phyloP scores from a whole-genome alignment of 2,797 vertebrate genomes.

The Pseudochromis fuscus region DNA sequence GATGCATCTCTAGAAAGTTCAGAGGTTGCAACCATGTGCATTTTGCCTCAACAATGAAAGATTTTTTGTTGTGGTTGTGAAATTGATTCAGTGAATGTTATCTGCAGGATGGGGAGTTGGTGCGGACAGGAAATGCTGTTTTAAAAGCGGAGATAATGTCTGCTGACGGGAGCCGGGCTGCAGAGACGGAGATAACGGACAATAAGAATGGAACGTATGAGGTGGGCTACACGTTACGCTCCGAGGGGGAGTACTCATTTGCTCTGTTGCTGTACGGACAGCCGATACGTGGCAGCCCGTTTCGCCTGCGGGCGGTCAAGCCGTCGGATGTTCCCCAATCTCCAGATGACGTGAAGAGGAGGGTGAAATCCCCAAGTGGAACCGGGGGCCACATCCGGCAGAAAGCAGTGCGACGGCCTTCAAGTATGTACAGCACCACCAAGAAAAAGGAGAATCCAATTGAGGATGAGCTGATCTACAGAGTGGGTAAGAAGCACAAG shows the following conservation, averaged over 20 bases:
- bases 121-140: conserved; percentile 91
- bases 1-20: conserved; percentile 14
- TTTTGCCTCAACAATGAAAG: neutral
- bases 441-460: conserved; percentile 98
- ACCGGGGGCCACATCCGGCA: conserved; percentile 93
- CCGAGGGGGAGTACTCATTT: conserved; percentile 91
- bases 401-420: conserved; percentile 93
- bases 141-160: conserved; percentile 88
- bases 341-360: conserved; percentile 93
- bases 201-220: conserved; percentile 97
- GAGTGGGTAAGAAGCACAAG: conserved; percentile 88
- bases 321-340: conserved; percentile 90
- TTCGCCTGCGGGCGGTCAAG: conserved; percentile 89
- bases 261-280: conserved; percentile 91
- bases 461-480: conserved; percentile 96
- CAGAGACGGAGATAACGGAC: conserved; percentile 88
- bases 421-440: conserved; percentile 97
- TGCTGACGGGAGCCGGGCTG: conserved; percentile 80
- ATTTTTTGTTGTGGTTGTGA: neutral
- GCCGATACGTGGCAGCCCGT: conserved; percentile 91
- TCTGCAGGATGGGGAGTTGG: conserved; percentile 89
- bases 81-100: conserved; percentile 8
- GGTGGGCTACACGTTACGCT: conserved; percentile 89
- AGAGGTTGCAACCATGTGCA: neutral
- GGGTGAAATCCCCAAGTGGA: conserved; percentile 94